These are phyloP conservation scores for Cheirogaleus major DNA, from an alignment of 2,797 vertebrate species.

Conservation along the genomic window DNA sequence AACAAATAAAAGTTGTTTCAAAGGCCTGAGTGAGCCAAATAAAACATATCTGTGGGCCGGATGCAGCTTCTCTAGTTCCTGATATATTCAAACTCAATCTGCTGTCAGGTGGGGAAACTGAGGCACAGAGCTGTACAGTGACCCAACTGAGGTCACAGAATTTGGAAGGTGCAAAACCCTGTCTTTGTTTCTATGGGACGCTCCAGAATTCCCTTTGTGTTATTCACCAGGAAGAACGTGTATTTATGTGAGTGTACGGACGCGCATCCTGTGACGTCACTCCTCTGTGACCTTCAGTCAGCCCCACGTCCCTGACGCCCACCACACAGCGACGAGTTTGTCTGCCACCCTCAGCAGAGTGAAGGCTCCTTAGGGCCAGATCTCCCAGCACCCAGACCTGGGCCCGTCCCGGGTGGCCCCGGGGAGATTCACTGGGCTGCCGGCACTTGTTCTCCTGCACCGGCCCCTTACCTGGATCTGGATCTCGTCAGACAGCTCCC, in stretches of 20 bases:
- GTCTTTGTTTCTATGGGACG: not conserved
- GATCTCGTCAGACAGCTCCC: constrained; percentile 87
- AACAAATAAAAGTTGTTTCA: not conserved
- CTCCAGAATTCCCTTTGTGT: not conserved
- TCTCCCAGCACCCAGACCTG: too few relatives aligned
- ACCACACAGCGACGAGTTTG: not conserved
- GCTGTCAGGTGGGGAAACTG: not conserved
- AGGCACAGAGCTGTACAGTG: not conserved
- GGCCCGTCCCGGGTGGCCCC: not conserved
- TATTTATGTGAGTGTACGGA: fast-evolving
- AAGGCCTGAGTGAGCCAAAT: not conserved
- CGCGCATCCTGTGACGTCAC: too few relatives aligned
- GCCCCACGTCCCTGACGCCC: not conserved
- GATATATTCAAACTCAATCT: not conserved
- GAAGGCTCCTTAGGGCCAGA: not conserved
- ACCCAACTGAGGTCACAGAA: not conserved
- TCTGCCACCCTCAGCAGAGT: not conserved
- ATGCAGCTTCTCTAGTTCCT: not conserved
- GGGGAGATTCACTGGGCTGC: not conserved
- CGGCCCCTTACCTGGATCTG: constrained; percentile 86
- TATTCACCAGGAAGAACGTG: not conserved
- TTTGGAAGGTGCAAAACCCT: not conserved
- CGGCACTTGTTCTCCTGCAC: not conserved
- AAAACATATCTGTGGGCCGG: not conserved
- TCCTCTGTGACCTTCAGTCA: not conserved